Conservation (phyloP, 2,888 invertebrate genomes). For the Fragum sueziense region DNA sequence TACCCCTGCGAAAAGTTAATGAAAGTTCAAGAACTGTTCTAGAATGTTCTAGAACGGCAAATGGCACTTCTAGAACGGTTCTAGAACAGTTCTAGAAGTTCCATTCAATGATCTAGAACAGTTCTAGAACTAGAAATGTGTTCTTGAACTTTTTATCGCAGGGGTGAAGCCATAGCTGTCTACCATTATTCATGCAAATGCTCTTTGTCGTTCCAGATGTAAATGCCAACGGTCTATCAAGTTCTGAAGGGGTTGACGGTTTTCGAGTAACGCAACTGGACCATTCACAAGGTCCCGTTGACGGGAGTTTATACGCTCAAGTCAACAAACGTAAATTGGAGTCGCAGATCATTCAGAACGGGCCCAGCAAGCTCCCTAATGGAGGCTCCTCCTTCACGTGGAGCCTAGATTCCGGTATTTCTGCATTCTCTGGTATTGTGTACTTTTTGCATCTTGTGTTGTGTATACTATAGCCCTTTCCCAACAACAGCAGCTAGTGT, state of each 20-base stretch:
- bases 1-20: too few relatives aligned
- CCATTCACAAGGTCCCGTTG: constrained; percentile 85
- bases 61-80: too few relatives aligned
- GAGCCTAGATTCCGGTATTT: constrained; percentile 94
- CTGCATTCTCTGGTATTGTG: constrained; percentile 64
- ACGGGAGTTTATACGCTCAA: constrained; percentile 94
- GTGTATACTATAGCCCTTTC: constrained; percentile 27
- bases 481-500: constrained; percentile 16
- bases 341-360: constrained; percentile 64
- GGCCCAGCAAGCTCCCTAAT: constrained; percentile 72
- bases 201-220: constrained; percentile 63
- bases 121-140: too few relatives aligned
- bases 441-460: constrained; percentile 58
- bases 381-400: constrained; percentile 86
- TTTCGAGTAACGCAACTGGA: constrained; percentile 61
- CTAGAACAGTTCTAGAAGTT: too few relatives aligned
- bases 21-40: too few relatives aligned
- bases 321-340: constrained; percentile 81
- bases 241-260: constrained; percentile 58
- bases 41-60: too few relatives aligned
- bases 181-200: neutral
- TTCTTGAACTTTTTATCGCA: too few relatives aligned
- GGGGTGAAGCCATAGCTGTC: too few relatives aligned
- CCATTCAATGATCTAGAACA: too few relatives aligned
- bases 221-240: constrained; percentile 69